Base-by-base conservation (phyloP, 2,888 invertebrate species). In the Abrostola triplasia region DNA sequence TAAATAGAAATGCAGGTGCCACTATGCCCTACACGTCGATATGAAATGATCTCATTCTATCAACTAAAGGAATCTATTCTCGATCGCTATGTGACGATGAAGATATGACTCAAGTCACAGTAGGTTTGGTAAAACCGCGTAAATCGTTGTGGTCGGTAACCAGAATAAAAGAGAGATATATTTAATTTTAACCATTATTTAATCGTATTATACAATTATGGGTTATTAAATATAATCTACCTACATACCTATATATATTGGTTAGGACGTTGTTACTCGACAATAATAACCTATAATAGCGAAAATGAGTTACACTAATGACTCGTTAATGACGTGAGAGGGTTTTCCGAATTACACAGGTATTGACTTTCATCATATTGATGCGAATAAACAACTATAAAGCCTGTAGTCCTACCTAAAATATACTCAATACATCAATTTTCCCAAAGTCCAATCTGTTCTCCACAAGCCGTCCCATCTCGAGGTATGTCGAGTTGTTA, bases 21-120 rank as follows among this genome's bases (percentile, higher is more conserved):
- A 53, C 48, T 64, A 59, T 44, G 36, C 38, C 11, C 24, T 60
- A 59, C 70, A 57, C 42, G 54, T 74, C 59, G 58, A 59, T 66
- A 76, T 76, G 64, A 62, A 67, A 72, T 47, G 57, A 79, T 73
- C 63, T 62, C 50, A 47, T 76, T 59, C 52, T 11, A 56, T 60
- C 55, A 11, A 50, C 11, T 63, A 51, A 48, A 64, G 56, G 40
- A n/a, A n/a, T n/a, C n/a, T 49, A 55, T 57, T 48, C 65, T 76
- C 58, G 76, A 72, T 71, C 54, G 53, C 70, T 13, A n/a, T n/a
- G n/a, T n/a, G n/a, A n/a, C n/a, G n/a, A n/a, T n/a, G n/a, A n/a
- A n/a, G n/a, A n/a, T 38, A 55, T 72, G 71, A 72, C 10, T 76
- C 76, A 76, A 65, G 48, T 38, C 12, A 36, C 51, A 49, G 42